Evolutionary conservation across 2,113 vertebrate genomes (phyloP).

Genomic region (Caracal caracal): DNA sequence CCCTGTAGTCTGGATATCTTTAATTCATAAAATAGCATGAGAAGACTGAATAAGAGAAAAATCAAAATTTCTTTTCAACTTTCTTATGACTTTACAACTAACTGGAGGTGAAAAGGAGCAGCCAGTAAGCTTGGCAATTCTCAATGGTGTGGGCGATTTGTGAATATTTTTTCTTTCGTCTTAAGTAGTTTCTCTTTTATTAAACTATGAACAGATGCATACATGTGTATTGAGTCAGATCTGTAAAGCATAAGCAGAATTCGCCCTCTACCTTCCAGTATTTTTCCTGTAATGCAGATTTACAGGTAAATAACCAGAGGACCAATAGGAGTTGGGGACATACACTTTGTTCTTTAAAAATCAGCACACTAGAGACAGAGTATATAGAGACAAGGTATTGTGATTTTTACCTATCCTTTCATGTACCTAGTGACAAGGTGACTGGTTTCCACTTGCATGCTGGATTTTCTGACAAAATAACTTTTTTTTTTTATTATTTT

Average conservation of each 20-base stretch:
- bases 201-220: slow-evolving; percentile 16
- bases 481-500: too few relatives aligned
- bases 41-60: background rate
- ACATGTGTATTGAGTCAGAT: background rate
- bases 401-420: slow-evolving; percentile 34
- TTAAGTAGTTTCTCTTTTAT: background rate
- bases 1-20: background rate
- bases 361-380: background rate
- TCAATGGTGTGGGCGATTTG: background rate
- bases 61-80: background rate
- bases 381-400: background rate
- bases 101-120: background rate
- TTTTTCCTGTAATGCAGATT: slow-evolving; percentile 46
- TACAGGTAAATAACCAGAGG: slow-evolving; percentile 33
- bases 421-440: background rate
- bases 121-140: background rate
- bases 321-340: background rate
- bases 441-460: background rate
- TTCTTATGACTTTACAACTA: slow-evolving; percentile 7
- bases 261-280: background rate
- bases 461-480: slow-evolving; percentile 26
- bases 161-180: background rate
- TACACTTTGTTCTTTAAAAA: slow-evolving; percentile 28
- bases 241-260: slow-evolving; percentile 5
- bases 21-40: background rate